Conservation (phyloP, 2,888 invertebrate species). For the Xanthia icteritia region DNA sequence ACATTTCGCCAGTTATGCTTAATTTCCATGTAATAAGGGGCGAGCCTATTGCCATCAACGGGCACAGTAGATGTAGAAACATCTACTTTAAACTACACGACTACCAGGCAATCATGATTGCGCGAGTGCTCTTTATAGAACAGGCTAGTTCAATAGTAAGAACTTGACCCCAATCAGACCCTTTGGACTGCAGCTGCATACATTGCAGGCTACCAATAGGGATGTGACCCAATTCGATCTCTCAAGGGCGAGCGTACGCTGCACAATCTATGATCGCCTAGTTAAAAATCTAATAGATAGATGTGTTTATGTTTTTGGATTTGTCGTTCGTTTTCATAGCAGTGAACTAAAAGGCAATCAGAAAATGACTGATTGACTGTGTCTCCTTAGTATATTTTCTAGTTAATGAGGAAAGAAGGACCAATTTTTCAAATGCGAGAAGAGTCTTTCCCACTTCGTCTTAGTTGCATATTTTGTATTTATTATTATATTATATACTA, state of each 20-base stretch:
- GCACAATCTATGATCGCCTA: conserved; percentile 29
- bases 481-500: too few species aligned
- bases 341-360: background rate
- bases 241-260: conserved; percentile 70
- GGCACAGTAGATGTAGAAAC: background rate
- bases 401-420: background rate
- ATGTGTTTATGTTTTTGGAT: background rate
- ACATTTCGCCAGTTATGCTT: background rate
- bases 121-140: conserved; percentile 32
- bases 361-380: background rate
- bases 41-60: background rate
- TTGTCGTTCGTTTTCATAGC: background rate
- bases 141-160: conserved; percentile 58
- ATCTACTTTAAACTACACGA: background rate
- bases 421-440: background rate
- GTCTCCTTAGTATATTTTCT: too few species aligned
- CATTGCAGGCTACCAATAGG: conserved; percentile 69
- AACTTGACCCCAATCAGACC: conserved; percentile 65
- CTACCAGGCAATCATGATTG: conserved; percentile 51
- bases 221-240: conserved; percentile 73
- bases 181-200: conserved; percentile 69
- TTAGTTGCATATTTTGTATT: too few species aligned
- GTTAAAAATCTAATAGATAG: background rate
- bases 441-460: too few species aligned
- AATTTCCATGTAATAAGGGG: background rate